Evolutionary conservation across 30 jellyfish, hydroid and myxozoan genomes (phyloP).

Genomic region (Cassiopea xamachana): DNA sequence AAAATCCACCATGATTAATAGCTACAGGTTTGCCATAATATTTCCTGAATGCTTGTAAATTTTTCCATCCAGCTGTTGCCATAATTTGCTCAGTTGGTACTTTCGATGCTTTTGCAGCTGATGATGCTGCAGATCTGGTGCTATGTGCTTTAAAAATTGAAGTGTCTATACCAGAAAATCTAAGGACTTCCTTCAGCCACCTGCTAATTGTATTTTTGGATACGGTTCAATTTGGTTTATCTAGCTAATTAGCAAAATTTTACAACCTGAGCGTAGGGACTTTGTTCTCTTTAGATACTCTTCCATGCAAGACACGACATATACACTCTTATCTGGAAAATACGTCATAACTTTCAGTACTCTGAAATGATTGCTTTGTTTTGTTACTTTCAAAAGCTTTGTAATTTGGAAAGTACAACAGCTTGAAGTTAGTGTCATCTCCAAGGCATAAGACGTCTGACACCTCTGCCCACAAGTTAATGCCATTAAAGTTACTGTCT

Average conservation of each 20-base stretch:
- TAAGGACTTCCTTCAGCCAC: constrained; percentile 2
- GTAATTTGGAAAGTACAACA: not conserved
- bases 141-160: constrained; percentile 15
- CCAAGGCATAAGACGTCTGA: constrained; percentile 31
- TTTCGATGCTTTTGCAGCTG: constrained; percentile 7
- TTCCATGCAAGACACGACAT: not conserved
- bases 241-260: constrained; percentile 4
- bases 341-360: not conserved
- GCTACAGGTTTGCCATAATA: not conserved
- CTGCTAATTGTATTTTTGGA: not conserved
- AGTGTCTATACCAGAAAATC: not conserved
- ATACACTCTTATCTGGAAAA: not conserved
- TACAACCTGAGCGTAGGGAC: not conserved
- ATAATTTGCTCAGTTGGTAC: constrained; percentile 9
- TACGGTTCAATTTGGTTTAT: not conserved
- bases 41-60: constrained; percentile 3
- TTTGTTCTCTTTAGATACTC: not conserved
- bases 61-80: constrained; percentile 10
- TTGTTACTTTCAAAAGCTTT: not conserved
- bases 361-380: not conserved
- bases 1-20: not conserved
- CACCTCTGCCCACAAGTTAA: constrained; percentile 29
- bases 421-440: not conserved
- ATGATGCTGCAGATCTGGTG: constrained; percentile 11
- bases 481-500: not conserved